These are phyloP conservation scores for Galbula dea DNA, from an alignment of 2,113 vertebrate genomes.

Conservation along the genomic window DNA sequence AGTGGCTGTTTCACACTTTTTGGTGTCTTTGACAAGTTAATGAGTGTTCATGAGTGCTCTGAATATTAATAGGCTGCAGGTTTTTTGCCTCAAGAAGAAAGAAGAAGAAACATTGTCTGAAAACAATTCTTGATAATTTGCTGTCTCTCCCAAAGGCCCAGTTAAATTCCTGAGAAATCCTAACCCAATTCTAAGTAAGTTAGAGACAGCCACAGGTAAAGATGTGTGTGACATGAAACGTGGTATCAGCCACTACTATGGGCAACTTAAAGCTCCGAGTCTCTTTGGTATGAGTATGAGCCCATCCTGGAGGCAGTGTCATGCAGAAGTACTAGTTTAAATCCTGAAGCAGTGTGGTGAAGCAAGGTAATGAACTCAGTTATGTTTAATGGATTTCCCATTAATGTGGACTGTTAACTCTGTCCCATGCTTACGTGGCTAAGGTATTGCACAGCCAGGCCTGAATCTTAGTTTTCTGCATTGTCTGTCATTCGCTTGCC, in stretches of 20 bases:
- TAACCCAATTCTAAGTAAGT: not conserved
- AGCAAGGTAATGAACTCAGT: not conserved
- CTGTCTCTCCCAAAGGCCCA: not conserved
- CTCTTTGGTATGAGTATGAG: not conserved
- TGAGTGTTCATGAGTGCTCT: not conserved
- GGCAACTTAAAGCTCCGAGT: not conserved
- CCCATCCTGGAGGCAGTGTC: no score
- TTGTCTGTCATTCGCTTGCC: not conserved
- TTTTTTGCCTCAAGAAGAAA: not conserved
- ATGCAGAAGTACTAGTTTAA: not conserved
- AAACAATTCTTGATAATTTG: not conserved
- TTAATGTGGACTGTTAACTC: not conserved
- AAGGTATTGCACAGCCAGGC: not conserved
- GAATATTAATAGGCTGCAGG: not conserved
- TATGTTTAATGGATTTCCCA: not conserved
- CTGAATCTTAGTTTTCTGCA: not conserved
- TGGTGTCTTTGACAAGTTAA: not conserved
- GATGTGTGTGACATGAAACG: not conserved
- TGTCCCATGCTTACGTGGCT: not conserved
- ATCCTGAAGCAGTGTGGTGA: not conserved
- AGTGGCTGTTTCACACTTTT: not conserved
- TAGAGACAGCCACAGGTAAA: not conserved
- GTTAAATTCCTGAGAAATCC: not conserved
- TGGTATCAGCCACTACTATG: fast-evolving
- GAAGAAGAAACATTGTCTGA: not conserved